Evolutionary conservation across 2,888 invertebrate genomes (phyloP), one percentile per base, ranked within the genome.

Genomic region (Bimastos eiseni): DNA sequence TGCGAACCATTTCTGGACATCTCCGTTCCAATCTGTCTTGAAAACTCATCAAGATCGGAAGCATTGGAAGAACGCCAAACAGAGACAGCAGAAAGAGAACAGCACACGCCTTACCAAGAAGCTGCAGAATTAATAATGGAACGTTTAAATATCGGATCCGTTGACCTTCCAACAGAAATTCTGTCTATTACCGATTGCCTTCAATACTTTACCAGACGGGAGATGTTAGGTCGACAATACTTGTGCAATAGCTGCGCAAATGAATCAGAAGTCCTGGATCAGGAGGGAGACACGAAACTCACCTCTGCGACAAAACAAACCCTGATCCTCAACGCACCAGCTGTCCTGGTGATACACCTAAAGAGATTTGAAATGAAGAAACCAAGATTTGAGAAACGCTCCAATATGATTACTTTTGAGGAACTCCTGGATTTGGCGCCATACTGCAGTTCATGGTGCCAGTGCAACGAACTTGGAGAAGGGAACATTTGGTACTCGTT

Each of bases 311-410:
- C 94, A 91, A 96, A 96, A 93, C 95, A 95, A 92, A 94, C 95
- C 91, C 93, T 98, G 84, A 97, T 99, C 49, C 97, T 97, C 92
- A 97, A 97, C 94, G 98, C 98, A 41, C 99, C 99, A 0, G 97
- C 98, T 11, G 97, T 99, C 90, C 96, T 99, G 1, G 99, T 99
- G 90, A 95, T 99, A 37, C 99, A 99, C 94, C 95, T 99, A 92
- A 99, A 99, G 95, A 96, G 99, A 92, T 99, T 99, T 96, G 98
- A 98, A 96, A 97, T 86, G 33, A 34, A 36, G 86, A 19, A 21
- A 0, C 19, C 36, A 24, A 86, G 19, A 34, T 86, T 37, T 36
- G 37, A 86, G 36, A 99, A 99, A 96, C 96, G 98, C 93, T 96
- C 97, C 21, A 97, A 97, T 92, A 97, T 97, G 93, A 98, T 99